phyloP scores from a whole-genome alignment of 2,113 vertebrate species.

The Spea bombifrons region DNA sequence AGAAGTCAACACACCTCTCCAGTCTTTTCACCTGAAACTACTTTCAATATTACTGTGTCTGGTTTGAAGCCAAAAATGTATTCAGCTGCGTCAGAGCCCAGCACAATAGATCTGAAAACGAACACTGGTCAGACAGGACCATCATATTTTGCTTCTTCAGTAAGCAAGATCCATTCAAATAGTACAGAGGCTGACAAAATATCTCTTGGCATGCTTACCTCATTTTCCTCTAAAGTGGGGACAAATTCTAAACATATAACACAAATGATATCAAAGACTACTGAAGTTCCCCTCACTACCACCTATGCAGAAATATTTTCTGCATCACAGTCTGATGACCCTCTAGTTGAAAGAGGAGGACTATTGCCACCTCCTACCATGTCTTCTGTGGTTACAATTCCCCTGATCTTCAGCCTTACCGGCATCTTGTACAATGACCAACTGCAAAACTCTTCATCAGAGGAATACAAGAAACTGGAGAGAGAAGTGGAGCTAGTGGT shows the following conservation, averaged over 20 bases:
- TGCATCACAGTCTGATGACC: not conserved
- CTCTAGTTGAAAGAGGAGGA: not conserved
- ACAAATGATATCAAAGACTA: not conserved
- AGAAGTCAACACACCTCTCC: not conserved
- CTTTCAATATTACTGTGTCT: no score
- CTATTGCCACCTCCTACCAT: not conserved
- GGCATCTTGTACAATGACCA: fast-evolving
- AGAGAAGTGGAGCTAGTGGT: constrained; percentile 40
- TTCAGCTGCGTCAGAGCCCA: no score
- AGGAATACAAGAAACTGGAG: constrained; percentile 31
- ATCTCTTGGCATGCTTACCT: no score
- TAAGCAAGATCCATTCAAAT: no score
- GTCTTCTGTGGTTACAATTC: not conserved
- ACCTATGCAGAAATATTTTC: not conserved
- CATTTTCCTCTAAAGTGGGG: no score
- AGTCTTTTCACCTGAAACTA: not conserved
- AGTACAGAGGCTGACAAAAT: no score
- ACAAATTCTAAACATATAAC: no score
- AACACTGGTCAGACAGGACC: no score
- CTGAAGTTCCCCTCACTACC: no score
- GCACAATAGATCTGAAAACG: no score
- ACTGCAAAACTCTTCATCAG: not conserved
- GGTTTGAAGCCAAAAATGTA: no score
- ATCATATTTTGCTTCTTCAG: no score
- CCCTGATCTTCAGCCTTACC: constrained; percentile 48